Evolutionary conservation across 2,797 vertebrate genomes (phyloP), one percentile per base, ranked within the genome.

Genomic region (Hozukius guyotensis): DNA sequence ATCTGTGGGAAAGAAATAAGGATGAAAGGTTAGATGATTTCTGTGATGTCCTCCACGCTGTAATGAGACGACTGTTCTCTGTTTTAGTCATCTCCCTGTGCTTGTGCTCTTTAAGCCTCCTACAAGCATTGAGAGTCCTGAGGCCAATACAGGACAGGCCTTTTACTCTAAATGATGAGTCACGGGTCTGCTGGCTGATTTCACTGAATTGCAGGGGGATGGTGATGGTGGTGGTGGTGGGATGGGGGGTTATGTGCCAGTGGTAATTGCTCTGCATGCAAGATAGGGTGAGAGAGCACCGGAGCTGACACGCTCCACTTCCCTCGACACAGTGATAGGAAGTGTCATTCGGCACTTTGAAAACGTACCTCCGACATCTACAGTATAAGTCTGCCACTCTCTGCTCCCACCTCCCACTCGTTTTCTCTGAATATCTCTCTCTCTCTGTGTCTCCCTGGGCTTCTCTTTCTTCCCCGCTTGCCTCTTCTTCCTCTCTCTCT

Each of bases 311-410:
- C 32, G 80, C 90, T 93, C 87, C 91, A 93, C 89, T 92, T 88
- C 90, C 82, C 72, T 71, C 69, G 1, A 81, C 79, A 80, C 20
- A 32, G 75, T 79, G 84, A 92, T 85, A 71, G 83, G 71, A 92
- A 89, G 88, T 92, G 90, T 94, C 91, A 89, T 78, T 72, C 31
- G 4, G 69, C 83, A 83, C 90, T 90, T 91, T 89, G 86, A 84
- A 87, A 86, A 81, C 11, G 61, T 73, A 80, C 77, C 77, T 27
- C 75, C 0, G 24, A 84, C 71, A 85, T 86, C 75, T 81, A 75
- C 80, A 72, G 80, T 71, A 46, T 13, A 57, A 75, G 82, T 86
- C 81, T 85, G 57, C 77, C 83, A 77, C 62, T 65, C 59, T 84
- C 57, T 67, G 72, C 76, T 83, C 64, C 62, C 68, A 55, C 78